Base-by-base conservation (phyloP, 2,888 invertebrate species). In the Ornithoptera priamus region DNA sequence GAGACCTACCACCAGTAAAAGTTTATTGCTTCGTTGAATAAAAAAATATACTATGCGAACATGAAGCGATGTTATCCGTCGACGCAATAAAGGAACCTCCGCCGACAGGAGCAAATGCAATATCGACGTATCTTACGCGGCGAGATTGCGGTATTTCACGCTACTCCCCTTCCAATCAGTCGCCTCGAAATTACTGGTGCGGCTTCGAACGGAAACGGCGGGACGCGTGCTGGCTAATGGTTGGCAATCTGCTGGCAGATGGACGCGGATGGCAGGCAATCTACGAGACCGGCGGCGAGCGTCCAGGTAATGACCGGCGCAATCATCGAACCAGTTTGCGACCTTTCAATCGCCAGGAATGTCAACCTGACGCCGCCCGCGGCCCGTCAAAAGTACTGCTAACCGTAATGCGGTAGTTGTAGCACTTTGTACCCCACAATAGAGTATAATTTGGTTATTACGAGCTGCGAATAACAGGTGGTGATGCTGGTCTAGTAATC, bases 151-250 rank as follows among this genome's bases (percentile, higher is more conserved):
- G 76, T 75, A 78, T 81, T 80, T 80, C 80, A 79, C 80, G 80
- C 77, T 77, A 71, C 75, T 78, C 76, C 75, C 65, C 69, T 64
- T 68, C 72, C 76, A 80, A 79, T 79, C 80, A 76, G 72, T 72
- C 71, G 73, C 72, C 64, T 72, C 74, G 74, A 76, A 77, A 79
- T 78, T 78, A 72, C 75, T 71, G 73, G 74, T 70, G 71, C 72
- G 70, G 67, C 66, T 72, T 76, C 71, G 71, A 72, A 69, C 75
- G 78, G 79, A 77, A 79, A 79, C 78, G 73, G 74, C 73, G 71
- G 70, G 81, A 79, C 87, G 87, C 87, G 86, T 86, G 87, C 86
- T 79, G 74, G 74, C 77, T 84, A 85, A 85, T 87, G 80, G 81
- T 76, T 75, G 74, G 79, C 81, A 83, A 86, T 86, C 83, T 78